Conservation (phyloP, 2,888 invertebrate species). For the Clunio marinus region DNA sequence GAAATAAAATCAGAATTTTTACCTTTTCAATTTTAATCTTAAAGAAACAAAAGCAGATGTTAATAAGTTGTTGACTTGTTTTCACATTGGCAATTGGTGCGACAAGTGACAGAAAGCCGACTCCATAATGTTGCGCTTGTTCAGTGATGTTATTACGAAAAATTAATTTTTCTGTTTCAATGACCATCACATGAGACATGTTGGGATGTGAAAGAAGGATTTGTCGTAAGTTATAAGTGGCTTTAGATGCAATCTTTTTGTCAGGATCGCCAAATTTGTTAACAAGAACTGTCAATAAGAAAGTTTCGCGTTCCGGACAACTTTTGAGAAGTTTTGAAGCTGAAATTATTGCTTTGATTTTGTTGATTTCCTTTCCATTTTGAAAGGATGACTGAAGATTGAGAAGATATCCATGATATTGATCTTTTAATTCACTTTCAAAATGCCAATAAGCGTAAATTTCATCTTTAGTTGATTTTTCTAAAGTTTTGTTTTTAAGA, state of each 20-base stretch:
- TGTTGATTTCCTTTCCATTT: constrained; percentile 49
- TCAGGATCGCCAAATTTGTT: constrained; percentile 96
- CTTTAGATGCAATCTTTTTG: constrained; percentile 70
- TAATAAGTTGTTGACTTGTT: constrained; percentile 77
- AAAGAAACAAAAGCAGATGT: constrained; percentile 93
- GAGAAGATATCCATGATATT: constrained; percentile 59
- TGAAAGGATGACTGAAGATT: constrained; percentile 49
- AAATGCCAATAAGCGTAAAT: constrained; percentile 78
- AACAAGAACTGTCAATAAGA: constrained; percentile 71
- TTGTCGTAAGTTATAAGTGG: constrained; percentile 78
- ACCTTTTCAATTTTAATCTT: constrained; percentile 61
- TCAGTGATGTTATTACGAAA: constrained; percentile 81
- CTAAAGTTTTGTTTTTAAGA: constrained; percentile 45
- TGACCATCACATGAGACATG: constrained; percentile 83
- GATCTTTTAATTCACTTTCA: constrained; percentile 80
- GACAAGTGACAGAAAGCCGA: constrained; percentile 88
- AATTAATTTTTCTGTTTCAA: constrained; percentile 84
- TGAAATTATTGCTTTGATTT: constrained; percentile 46
- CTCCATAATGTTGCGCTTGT: constrained; percentile 86
- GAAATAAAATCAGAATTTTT: neutral
- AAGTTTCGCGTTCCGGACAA: constrained; percentile 51
- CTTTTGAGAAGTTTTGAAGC: constrained; percentile 46
- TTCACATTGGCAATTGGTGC: constrained; percentile 66
- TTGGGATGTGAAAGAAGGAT: constrained; percentile 80
- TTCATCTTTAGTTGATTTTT: constrained; percentile 61